These are phyloP conservation scores for Anthopleura sola DNA, from an alignment of 64 coral and sea anemone genomes.

Conservation along the genomic window DNA sequence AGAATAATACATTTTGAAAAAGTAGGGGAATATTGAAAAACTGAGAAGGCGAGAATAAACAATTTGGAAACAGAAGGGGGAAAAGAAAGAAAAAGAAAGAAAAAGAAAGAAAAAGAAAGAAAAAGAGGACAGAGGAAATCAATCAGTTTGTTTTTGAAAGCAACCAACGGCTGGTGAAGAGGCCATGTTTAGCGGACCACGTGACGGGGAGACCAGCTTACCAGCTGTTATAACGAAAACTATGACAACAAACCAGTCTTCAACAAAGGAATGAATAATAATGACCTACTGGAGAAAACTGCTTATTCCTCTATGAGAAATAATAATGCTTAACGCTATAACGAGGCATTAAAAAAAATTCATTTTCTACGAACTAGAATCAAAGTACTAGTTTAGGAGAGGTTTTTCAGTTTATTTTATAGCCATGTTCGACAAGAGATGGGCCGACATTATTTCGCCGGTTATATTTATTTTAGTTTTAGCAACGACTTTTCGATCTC, in stretches of 20 bases:
- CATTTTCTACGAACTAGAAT: neutral
- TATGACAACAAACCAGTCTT: neutral
- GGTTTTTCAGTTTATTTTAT: neutral
- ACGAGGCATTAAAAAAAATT: neutral
- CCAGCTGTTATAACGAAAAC: neutral
- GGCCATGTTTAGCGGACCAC: neutral
- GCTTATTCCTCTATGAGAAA: neutral
- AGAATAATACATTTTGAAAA: no score
- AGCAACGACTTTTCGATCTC: neutral
- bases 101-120: no score
- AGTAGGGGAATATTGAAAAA: no score
- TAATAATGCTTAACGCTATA: neutral
- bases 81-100: no score
- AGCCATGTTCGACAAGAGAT: neutral
- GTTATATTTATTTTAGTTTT: neutral
- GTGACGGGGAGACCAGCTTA: neutral
- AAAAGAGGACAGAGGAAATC: no score
- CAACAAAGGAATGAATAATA: neutral
- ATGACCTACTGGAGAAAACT: neutral
- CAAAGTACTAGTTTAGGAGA: neutral
- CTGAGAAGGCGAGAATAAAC: no score
- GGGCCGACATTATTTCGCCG: neutral
- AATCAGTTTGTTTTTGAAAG: no score
- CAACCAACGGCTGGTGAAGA: no score
- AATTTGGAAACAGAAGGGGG: no score